phyloP scores from a whole-genome alignment of 1,140 invertebrate genomes.

The Plectrocnemia conspersa region DNA sequence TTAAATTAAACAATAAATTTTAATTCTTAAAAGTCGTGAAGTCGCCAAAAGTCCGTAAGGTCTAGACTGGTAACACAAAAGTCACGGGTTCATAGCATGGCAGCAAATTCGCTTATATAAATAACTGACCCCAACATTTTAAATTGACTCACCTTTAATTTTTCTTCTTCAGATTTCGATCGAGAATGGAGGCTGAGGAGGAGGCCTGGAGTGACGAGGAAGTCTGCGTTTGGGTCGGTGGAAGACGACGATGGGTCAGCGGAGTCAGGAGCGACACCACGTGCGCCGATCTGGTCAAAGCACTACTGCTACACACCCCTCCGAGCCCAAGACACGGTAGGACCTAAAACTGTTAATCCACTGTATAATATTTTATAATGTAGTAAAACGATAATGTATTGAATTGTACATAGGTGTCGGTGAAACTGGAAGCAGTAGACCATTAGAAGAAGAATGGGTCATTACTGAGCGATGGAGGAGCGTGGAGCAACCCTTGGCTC shows the following conservation, averaged over 20 bases:
- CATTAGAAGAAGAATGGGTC: conserved; percentile 49
- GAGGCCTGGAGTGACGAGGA: conserved; percentile 52
- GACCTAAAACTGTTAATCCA: conserved; percentile 7
- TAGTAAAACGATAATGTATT: background rate
- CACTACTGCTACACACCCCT: conserved; percentile 43
- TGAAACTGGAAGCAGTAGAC: conserved; percentile 9
- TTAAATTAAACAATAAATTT: no score
- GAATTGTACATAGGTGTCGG: background rate
- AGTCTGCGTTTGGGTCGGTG: conserved; percentile 72
- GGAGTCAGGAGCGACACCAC: conserved; percentile 71
- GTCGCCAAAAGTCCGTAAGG: no score
- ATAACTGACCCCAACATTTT: no score
- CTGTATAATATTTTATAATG: no score
- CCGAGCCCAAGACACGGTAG: background rate
- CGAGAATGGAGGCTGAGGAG: conserved; percentile 42
- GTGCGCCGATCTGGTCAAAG: conserved; percentile 70
- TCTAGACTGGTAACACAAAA: no score
- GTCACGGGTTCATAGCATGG: no score
- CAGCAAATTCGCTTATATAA: no score
- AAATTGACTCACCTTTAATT: no score
- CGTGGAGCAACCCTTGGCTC: conserved; percentile 66
- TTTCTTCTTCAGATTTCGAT: conserved; percentile 6
- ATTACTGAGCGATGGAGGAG: conserved; percentile 62
- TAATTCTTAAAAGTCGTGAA: no score
- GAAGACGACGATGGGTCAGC: conserved; percentile 72